Base-by-base conservation (phyloP, 2,797 vertebrate species). In the Ctenopoma kingsleyae region DNA sequence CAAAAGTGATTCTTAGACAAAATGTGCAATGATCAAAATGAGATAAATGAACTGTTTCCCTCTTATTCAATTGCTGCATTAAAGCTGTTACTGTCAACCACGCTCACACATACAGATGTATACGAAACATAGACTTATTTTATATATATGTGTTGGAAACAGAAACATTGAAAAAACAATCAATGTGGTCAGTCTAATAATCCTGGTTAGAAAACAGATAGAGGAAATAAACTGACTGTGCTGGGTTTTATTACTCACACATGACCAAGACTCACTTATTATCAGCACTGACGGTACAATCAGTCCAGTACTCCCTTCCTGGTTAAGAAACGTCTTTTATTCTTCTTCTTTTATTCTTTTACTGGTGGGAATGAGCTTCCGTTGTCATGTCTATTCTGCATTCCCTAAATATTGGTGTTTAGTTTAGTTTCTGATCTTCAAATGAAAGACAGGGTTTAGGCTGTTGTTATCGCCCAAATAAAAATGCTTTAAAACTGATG, bases 171-270 rank as follows among this genome's bases (percentile, higher is more conserved):
- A 23, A 69, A 77, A 83, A 85, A 79, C 64, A 79, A 79, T 71
- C 54, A 44, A 52, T 55, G 70, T n/a, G 60, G 78, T 74, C 35
- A 16, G 70, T 64, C 66, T 73, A 79, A 78, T 83, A 84, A 81
- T 83, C 73, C 71, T 4, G 36, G 56, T 78, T 74, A 66, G 54
- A 55, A 73, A 75, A 80, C 82, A 82, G 59, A 50, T 71, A 60
- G 63, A 80, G 82, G 76, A 88, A 90, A 84, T 76, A 89, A 86
- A 89, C 74, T 79, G 59, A 63, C 57, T 60, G 67, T 36, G 65
- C 78, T 74, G 78, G 62, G 8, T 78, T 84, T 84, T 68, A 84
- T 90, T 83, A 86, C 74, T 83, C 75, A 86, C 83, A 84, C 80
- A 85, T 84, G 82, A 85, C 72, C 79, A 70, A 82, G 72, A 79